A percentile compares a stretch with the other conserved stretches of the same genome.
Evolutionary conservation across 1,140 invertebrate species (phyloP).

Genomic region (Ostrea denselamellosa): DNA sequence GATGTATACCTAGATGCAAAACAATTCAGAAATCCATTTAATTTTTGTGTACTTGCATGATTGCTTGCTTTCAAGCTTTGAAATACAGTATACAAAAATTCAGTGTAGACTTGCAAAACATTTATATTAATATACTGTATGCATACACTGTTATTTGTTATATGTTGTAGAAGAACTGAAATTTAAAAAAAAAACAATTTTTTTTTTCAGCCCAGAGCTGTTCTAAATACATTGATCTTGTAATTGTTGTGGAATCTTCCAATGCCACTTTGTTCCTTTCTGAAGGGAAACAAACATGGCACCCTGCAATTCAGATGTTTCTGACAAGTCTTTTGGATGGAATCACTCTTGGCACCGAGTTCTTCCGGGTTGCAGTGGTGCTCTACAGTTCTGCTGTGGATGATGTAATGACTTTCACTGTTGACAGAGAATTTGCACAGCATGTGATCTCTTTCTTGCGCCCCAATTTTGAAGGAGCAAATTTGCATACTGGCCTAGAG

Average conservation of each 20-base stretch:
- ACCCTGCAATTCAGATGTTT: conserved; percentile 43
- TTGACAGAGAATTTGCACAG: conserved; percentile 35
- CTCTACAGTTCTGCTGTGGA: conserved; percentile 48
- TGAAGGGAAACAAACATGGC: conserved; percentile 33
- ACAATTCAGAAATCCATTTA: too few species aligned
- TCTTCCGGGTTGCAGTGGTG: conserved; percentile 42
- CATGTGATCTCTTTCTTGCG: conserved; percentile 42
- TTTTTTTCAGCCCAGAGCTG: conserved; percentile 33
- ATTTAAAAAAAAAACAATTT: neutral
- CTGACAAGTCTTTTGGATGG: conserved; percentile 38
- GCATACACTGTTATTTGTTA: neutral
- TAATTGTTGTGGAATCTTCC: conserved; percentile 47
- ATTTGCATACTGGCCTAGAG: conserved; percentile 24
- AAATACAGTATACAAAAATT: too few species aligned
- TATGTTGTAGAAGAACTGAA: neutral
- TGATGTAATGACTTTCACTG: conserved; percentile 50
- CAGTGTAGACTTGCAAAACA: neutral
- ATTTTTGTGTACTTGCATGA: too few species aligned
- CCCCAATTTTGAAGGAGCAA: conserved; percentile 17
- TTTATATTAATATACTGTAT: neutral
- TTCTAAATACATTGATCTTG: conserved; percentile 40
- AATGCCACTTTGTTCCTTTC: neutral
- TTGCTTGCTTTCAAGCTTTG: too few species aligned
- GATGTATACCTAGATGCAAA: too few species aligned
- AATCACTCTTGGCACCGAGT: conserved; percentile 8